These are phyloP conservation scores for Dasysyrphus tricinctus DNA, from an alignment of 2,888 invertebrate species.

Conservation along the genomic window DNA sequence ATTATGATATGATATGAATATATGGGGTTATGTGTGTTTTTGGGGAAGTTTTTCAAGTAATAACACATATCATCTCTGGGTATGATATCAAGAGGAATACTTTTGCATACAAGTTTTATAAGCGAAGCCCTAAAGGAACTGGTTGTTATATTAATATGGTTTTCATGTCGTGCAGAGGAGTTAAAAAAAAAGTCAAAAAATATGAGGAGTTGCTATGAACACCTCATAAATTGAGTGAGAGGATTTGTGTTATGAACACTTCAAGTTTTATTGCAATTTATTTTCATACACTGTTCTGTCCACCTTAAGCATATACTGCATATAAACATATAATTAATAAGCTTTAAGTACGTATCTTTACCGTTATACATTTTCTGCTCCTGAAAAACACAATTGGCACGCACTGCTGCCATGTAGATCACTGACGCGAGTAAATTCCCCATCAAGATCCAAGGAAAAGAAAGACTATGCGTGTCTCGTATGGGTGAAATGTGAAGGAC, in stretches of 20 bases:
- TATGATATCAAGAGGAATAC: slow-evolving; percentile 6
- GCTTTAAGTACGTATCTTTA: too few relatives aligned
- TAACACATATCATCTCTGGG: slow-evolving; percentile 10
- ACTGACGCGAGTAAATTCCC: too few relatives aligned
- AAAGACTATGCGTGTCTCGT: too few relatives aligned
- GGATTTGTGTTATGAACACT: background rate
- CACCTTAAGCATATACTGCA: too few relatives aligned
- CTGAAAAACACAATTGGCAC: too few relatives aligned
- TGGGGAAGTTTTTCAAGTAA: background rate
- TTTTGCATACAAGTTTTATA: background rate
- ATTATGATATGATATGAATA: background rate
- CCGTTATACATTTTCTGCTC: too few relatives aligned
- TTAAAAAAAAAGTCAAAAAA: background rate
- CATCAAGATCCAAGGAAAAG: too few relatives aligned
- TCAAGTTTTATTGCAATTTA: background rate
- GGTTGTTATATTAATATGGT: background rate
- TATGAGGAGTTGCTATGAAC: background rate
- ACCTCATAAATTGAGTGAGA: background rate
- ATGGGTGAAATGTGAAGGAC: too few relatives aligned
- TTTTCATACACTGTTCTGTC: too few relatives aligned
- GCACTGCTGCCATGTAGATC: too few relatives aligned
- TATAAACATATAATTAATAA: too few relatives aligned
- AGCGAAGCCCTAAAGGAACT: background rate
- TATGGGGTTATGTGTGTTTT: background rate
- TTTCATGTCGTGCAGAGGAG: background rate